Conservation (phyloP, 2,888 invertebrate genomes). For the Prosopocoilus inquinatus region DNA sequence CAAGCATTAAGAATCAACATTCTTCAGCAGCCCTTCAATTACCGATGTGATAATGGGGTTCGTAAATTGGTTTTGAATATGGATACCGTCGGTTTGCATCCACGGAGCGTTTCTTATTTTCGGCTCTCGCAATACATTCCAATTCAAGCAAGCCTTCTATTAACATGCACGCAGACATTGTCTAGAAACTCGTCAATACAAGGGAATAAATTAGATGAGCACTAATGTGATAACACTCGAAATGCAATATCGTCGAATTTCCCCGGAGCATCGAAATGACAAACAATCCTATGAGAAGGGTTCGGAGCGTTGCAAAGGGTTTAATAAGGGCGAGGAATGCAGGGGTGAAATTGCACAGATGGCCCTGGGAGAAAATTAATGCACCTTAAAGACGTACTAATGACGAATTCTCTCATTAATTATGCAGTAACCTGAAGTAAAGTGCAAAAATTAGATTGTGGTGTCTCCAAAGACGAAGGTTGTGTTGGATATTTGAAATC, state of each 20-base stretch:
- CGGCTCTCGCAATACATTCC: conserved; percentile 18
- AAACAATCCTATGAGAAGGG: conserved; percentile 32
- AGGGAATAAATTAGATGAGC: conserved; percentile 32
- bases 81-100: conserved; percentile 35
- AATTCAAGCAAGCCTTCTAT: too few species aligned
- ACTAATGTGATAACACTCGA: conserved; percentile 34
- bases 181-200: conserved; percentile 18
- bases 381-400: neutral
- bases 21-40: conserved; percentile 42
- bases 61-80: conserved; percentile 39
- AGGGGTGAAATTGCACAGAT: conserved; percentile 19
- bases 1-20: conserved; percentile 39
- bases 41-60: conserved; percentile 37
- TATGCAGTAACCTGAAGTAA: neutral
- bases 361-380: conserved; percentile 7
- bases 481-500: too few species aligned
- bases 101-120: conserved; percentile 20
- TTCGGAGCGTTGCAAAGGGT: conserved; percentile 24
- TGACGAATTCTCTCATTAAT: conserved; percentile 3
- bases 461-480: too few species aligned
- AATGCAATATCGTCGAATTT: conserved; percentile 33
- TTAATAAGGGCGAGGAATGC: conserved; percentile 28
- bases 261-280: conserved; percentile 33
- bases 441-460: too few species aligned
- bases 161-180: neutral